Evolutionary conservation across 2,113 vertebrate genomes (phyloP), one percentile per base, ranked within the genome.

Genomic region (Lichenostomus cassidix): DNA sequence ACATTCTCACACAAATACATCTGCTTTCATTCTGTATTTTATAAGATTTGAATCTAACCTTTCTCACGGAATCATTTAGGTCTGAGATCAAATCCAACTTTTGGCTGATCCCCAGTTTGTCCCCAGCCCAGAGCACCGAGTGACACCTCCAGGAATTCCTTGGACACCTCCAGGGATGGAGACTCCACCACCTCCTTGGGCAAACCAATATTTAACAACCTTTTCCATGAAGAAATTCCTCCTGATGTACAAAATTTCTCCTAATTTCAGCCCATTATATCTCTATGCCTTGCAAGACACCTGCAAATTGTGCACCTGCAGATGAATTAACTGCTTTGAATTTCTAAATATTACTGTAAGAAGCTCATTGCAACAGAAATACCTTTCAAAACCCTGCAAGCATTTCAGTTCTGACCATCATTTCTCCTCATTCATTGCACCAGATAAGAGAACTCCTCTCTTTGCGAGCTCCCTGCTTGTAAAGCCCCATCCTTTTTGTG

Each of bases 1-100:
- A 27, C 0, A 33, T 50, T 23, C 10, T 83, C 6, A 3, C 11
- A 9, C 1, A 4, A 31, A 24, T 8, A 9, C 1, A 4, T 50
- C 8, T 37, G 5, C 1, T 71, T 87, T 84, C n/a, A 17, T 21
- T n/a, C 24, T 2, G 0, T 65, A 29, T 39, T 39, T 69, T 39
- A 20, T 35, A 9, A 49, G 16, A 9, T 24, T 69, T 22, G 6
- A 52, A 12, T 21, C 4, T n/a, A 58, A 49, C 10, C 5, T 13
- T 71, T 41, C 21, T 21, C 53, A 53, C 28, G 46, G 60, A 39
- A 10, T 25, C 9, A 21, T 46, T 82, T 7, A 46, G 3, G 6
- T 10, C 20, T 49, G 31, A 58, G 65, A 41, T 70, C 20, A 46
- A 63, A n/a, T 11, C 35, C 50, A 71, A 1, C 15, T 55, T 64